Conservation (phyloP, 2,797 vertebrate genomes). For the Anableps anableps region DNA sequence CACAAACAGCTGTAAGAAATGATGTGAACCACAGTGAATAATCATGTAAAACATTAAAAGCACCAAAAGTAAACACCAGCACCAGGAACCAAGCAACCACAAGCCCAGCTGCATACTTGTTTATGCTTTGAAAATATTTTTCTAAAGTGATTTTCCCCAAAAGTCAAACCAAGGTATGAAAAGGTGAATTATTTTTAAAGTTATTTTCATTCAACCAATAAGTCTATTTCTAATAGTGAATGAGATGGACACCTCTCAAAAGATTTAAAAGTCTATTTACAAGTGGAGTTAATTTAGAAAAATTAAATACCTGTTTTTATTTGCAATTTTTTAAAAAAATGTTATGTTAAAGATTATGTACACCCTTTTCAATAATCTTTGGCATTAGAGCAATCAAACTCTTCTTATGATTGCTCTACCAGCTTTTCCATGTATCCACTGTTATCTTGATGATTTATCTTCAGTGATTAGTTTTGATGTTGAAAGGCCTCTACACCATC, state of each 20-base stretch:
- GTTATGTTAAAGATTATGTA: no score
- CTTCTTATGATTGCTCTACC: no score
- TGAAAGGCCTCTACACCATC: background rate
- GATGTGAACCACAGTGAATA: slow-evolving; percentile 36
- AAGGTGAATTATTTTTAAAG: background rate
- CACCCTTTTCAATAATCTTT: no score
- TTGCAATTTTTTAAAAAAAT: background rate
- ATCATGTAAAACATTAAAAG: slow-evolving; percentile 56
- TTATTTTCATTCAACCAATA: background rate
- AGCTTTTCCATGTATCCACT: no score
- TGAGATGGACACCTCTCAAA: background rate
- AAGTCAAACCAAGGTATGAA: slow-evolving; percentile 12
- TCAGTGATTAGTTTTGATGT: background rate
- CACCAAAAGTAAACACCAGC: slow-evolving; percentile 43
- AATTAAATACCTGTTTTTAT: background rate
- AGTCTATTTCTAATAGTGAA: background rate
- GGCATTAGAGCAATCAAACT: no score
- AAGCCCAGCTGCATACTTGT: slow-evolving; percentile 19
- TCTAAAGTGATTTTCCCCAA: slow-evolving; percentile 7
- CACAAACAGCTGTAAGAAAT: slow-evolving; percentile 11
- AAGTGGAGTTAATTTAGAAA: background rate
- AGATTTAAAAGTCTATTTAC: background rate
- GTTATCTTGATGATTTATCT: no score
- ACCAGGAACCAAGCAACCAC: slow-evolving; percentile 33
- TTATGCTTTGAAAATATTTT: slow-evolving; percentile 12